A percentile compares a stretch with the other conserved stretches of the same genome.
These are phyloP conservation scores for Polypterus bichir DNA, from an alignment of 2,113 vertebrate genomes.

Conservation along the genomic window DNA sequence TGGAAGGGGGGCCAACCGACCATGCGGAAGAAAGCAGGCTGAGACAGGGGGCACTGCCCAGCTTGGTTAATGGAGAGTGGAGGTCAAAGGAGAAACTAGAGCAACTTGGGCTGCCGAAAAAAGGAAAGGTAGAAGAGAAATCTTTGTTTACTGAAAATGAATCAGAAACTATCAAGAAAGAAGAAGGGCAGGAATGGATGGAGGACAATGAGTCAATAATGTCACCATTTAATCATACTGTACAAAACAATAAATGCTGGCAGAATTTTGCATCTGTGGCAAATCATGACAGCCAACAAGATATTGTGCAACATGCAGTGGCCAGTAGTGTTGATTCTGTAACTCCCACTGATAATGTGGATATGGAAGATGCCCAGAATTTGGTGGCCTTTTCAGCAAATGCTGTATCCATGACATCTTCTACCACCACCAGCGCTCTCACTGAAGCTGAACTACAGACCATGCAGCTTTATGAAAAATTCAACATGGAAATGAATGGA, in stretches of 20 bases:
- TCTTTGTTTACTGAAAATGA: no score
- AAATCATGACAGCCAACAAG: no score
- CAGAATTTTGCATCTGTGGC: no score
- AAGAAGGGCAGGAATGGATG: no score
- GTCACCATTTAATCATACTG: no score
- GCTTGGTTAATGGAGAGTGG: conserved; percentile 71
- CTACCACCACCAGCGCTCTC: conserved; percentile 26
- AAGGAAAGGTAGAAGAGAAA: no score
- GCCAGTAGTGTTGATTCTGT: conserved; percentile 15
- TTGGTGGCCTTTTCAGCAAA: conserved; percentile 83
- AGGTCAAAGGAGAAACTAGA: conserved; percentile 34
- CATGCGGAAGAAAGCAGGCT: conserved; percentile 78
- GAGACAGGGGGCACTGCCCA: conserved; percentile 48
- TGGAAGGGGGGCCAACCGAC: conserved; percentile 95
- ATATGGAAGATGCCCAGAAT: conserved; percentile 78
- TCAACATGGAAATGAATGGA: conserved; percentile 72
- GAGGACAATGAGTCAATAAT: no score
- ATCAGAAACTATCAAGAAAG: not conserved
- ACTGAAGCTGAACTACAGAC: conserved; percentile 42
- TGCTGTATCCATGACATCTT: conserved; percentile 65
- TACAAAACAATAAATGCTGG: no score
- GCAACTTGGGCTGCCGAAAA: not conserved
- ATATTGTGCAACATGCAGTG: no score
- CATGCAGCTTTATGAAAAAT: conserved; percentile 73
- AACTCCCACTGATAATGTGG: conserved; percentile 33